A percentile compares a stretch with the other conserved stretches of the same genome.
Evolutionary conservation across 2,113 vertebrate species (phyloP).

Genomic region (Atractosteus spatula): DNA sequence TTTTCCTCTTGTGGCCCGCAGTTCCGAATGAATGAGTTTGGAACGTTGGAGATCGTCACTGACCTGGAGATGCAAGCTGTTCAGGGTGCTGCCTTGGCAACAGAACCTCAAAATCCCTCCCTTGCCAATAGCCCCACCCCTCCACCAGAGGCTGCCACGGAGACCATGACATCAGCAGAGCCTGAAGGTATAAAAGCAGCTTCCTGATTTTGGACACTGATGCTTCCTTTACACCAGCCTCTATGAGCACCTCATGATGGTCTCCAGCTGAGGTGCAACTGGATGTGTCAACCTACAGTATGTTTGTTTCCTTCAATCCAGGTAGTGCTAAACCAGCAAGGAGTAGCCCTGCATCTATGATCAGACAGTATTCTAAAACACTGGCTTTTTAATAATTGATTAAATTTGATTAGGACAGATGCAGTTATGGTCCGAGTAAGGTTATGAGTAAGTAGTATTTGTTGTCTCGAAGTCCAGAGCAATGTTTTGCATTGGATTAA

Average conservation of each 20-base stretch:
- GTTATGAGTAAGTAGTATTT: no score
- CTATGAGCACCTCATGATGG: no score
- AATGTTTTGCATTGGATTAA: no score
- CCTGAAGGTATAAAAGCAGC: slow-evolving; percentile 4
- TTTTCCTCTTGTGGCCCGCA: slow-evolving; percentile 39
- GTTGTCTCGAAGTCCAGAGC: no score
- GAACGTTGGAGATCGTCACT: slow-evolving; percentile 92
- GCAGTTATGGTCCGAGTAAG: no score
- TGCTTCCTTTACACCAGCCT: no score
- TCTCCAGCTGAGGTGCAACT: no score
- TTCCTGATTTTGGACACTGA: not conserved
- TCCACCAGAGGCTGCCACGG: slow-evolving; percentile 54
- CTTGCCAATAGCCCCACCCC: slow-evolving; percentile 59
- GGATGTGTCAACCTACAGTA: not conserved
- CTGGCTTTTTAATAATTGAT: no score
- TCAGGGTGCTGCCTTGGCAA: slow-evolving; percentile 31
- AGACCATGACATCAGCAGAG: slow-evolving; percentile 10
- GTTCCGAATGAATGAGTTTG: slow-evolving; percentile 97
- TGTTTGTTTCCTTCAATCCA: not conserved
- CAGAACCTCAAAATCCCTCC: slow-evolving; percentile 44
- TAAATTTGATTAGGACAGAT: no score
- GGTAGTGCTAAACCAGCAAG: no score
- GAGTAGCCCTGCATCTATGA: no score
- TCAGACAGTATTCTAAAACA: no score
- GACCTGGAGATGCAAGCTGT: slow-evolving; percentile 74